Conservation (phyloP, 2,113 vertebrate species). For the Oplegnathus fasciatus region DNA sequence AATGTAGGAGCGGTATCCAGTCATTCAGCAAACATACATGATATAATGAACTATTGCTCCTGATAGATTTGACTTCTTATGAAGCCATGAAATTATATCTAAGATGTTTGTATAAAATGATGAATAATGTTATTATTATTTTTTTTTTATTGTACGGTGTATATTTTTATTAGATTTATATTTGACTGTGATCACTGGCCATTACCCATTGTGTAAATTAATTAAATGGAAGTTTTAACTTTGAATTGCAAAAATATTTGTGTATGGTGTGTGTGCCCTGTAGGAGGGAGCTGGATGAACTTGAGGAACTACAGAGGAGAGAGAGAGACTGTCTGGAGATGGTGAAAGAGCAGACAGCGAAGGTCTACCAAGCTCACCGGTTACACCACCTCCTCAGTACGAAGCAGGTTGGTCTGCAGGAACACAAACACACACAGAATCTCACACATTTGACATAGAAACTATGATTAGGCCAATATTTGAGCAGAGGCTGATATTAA, state of each 20-base stretch:
- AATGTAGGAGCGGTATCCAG: not conserved
- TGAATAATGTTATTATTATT: not conserved
- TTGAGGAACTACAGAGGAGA: slow-evolving; percentile 84
- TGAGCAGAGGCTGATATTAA: not conserved
- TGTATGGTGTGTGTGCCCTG: slow-evolving; percentile 50
- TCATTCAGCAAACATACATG: not conserved
- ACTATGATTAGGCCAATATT: not conserved
- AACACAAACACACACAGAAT: slow-evolving; percentile 13
- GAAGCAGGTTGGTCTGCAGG: slow-evolving; percentile 85
- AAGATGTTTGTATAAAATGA: not conserved
- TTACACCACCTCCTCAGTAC: slow-evolving; percentile 97
- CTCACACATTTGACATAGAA: not conserved
- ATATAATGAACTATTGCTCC: not conserved
- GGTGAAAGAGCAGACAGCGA: slow-evolving; percentile 85
- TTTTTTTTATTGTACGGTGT: not conserved
- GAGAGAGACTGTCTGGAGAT: slow-evolving; percentile 83
- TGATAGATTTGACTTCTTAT: not conserved
- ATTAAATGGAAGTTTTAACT: not conserved
- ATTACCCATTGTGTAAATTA: not conserved
- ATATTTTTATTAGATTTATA: not conserved
- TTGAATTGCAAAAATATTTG: not conserved
- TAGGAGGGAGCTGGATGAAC: slow-evolving; percentile 89
- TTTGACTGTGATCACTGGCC: not conserved
- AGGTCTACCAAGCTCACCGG: slow-evolving; percentile 86
- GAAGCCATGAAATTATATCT: not conserved